Percentiles rank a stretch among this genome's conserved stretches.
phyloP scores from a whole-genome alignment of 2,113 vertebrate species.

The Trinectes maculatus region DNA sequence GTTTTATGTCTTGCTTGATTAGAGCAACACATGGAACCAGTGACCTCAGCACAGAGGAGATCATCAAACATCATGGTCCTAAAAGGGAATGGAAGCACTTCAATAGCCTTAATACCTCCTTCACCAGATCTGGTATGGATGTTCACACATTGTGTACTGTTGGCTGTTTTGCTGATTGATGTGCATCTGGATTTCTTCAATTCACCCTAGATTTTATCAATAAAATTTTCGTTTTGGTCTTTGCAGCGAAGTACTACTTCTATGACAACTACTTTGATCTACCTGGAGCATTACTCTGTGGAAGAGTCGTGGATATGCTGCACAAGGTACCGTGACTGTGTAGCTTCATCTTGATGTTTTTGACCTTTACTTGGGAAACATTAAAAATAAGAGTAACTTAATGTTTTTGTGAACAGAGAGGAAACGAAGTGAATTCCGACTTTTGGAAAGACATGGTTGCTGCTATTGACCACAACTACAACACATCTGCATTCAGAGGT shows the following conservation, averaged over 20 bases:
- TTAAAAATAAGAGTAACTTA: not conserved
- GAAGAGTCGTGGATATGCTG: constrained; percentile 89
- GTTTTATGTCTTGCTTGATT: constrained; percentile 28
- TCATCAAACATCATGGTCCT: constrained; percentile 86
- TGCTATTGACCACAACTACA: constrained; percentile 95
- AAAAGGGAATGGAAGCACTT: constrained; percentile 92
- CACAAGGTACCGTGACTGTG: constrained; percentile 82
- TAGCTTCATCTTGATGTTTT: not conserved
- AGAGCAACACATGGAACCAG: constrained; percentile 92
- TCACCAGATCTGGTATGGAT: constrained; percentile 89
- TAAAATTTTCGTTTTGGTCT: constrained; percentile 37
- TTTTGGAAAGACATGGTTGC: constrained; percentile 96
- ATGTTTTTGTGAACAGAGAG: constrained; percentile 78
- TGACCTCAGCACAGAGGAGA: constrained; percentile 84
- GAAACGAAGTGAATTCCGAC: constrained; percentile 87
- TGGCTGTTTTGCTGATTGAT: not conserved
- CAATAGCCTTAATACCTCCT: constrained; percentile 84
- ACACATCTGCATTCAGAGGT: constrained; percentile 96
- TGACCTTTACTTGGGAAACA: not conserved
- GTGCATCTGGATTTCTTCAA: not conserved
- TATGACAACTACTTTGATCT: constrained; percentile 98
- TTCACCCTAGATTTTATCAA: no score
- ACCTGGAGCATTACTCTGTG: constrained; percentile 92
- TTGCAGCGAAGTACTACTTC: constrained; percentile 93
- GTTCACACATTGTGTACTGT: not conserved